Percentiles rank a stretch among this genome's conserved stretches.
Evolutionary conservation across 2,797 vertebrate genomes (phyloP).

Genomic region (Cyprinodon diabolis): DNA sequence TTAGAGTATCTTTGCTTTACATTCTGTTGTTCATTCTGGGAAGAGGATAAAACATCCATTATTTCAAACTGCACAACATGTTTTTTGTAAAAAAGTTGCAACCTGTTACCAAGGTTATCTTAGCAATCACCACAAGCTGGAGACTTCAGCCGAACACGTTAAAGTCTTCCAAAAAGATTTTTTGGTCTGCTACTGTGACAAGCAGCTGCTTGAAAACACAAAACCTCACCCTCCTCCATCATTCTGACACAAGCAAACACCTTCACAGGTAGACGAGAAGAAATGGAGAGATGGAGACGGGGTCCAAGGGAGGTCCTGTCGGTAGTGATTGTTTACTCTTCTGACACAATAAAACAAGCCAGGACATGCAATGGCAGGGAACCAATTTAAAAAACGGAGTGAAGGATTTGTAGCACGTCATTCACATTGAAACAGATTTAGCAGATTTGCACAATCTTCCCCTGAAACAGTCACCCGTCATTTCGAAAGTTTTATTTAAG

Average conservation of each 20-base stretch:
- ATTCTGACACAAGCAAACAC: constrained; percentile 44
- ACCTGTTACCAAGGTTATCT: too few species aligned
- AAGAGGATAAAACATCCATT: too few species aligned
- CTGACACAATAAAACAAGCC: constrained; percentile 1
- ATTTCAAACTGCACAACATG: too few species aligned
- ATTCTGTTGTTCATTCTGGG: too few species aligned
- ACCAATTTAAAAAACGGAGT: background rate
- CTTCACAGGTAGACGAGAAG: constrained; percentile 9
- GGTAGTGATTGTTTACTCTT: background rate
- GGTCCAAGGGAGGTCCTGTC: background rate
- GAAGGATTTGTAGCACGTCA: background rate
- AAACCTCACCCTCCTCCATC: constrained; percentile 35
- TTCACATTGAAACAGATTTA: background rate
- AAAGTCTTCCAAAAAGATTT: background rate
- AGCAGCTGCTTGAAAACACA: constrained; percentile 54
- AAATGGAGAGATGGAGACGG: background rate
- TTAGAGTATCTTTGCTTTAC: too few species aligned
- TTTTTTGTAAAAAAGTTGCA: too few species aligned
- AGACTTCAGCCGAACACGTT: too few species aligned
- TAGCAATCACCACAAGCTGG: too few species aligned
- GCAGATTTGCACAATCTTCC: background rate
- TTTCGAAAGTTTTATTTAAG: background rate
- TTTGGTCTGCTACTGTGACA: constrained; percentile 50
- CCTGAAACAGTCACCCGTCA: background rate
- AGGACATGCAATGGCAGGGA: background rate